Evolutionary conservation across 2,888 invertebrate genomes (phyloP), one percentile per base, ranked within the genome.

Genomic region (Linyphia triangularis): DNA sequence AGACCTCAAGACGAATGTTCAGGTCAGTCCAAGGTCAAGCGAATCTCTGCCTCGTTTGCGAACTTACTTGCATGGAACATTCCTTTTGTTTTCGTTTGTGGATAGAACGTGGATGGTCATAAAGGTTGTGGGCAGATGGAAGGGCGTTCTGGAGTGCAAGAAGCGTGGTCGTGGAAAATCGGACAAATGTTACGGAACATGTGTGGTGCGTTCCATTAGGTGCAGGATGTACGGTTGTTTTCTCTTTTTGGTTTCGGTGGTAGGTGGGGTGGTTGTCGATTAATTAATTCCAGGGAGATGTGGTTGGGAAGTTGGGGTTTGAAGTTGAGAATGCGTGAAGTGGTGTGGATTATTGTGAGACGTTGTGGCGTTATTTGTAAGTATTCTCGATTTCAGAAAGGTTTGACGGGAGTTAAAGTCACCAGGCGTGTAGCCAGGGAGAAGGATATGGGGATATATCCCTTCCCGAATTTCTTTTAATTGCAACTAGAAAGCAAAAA

Each of bases 11-110:
- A 77, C 69, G 67, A 84, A 77, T 84, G 37, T 75, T n/a, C n/a
- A 69, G 69, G 77, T 37, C 43, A 19, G 9, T 26, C 30, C 30
- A 43, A 30, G 84, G 84, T 84, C 84, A 84, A 84, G 57, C 84
- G 69, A 61, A 77, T 37, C 75, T 24, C 67, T 37, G 73, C 65
- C 77, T 77, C 30, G 67, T 84, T 84, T 84, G 69, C 84, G 37
- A 75, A 75, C 75, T 67, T 84, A n/a, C 57, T 79, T 67, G 33
- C 37, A 1, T 33, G 7, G 33, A 40, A n/a, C 37, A 43, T 40
- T 51, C 51, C 51, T 67, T 40, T 69, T 63, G 37, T 24, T 77
- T 77, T 28, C 82, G 24, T 65, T 83, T 51, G n/a, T n/a, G n/a
- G 13, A 10, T 10, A 57, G 33, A 30, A 63, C 72, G 59, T 43